A percentile compares a stretch with the other conserved stretches of the same genome.
These are phyloP conservation scores for Diarsia rubi DNA, from an alignment of 2,888 invertebrate genomes.

Conservation along the genomic window DNA sequence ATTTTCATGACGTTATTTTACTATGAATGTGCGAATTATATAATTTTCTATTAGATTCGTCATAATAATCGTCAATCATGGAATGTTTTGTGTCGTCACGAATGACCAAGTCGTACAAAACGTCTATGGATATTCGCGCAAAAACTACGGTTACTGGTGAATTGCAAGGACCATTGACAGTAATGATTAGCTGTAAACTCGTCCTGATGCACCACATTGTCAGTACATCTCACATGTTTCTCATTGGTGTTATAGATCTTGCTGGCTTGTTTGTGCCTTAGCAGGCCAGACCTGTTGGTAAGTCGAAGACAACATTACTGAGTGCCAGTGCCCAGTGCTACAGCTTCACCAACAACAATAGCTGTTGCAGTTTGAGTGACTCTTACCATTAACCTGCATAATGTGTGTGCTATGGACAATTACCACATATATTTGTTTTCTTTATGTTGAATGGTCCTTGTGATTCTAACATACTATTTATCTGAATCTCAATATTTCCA, in stretches of 20 bases:
- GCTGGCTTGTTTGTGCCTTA: constrained; percentile 94
- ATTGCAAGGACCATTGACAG: constrained; percentile 90
- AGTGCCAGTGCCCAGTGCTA: constrained; percentile 81
- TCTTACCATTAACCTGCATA: constrained; percentile 87
- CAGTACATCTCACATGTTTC: constrained; percentile 86
- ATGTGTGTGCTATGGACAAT: constrained; percentile 89
- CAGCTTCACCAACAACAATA: constrained; percentile 85
- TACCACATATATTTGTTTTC: constrained; percentile 79
- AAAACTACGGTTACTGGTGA: constrained; percentile 87
- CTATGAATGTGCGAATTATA: constrained; percentile 83
- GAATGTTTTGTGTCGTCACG: constrained; percentile 79
- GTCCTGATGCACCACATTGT: constrained; percentile 88
- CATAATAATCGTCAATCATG: constrained; percentile 75
- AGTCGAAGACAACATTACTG: constrained; percentile 88
- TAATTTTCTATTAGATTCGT: constrained; percentile 81
- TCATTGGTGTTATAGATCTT: constrained; percentile 93
- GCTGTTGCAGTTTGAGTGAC: constrained; percentile 87
- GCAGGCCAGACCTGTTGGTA: constrained; percentile 94
- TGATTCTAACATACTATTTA: constrained; percentile 86
- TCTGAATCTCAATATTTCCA: constrained; percentile 64
- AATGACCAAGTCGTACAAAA: constrained; percentile 75
- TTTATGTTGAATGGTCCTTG: constrained; percentile 90
- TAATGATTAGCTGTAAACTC: constrained; percentile 81
- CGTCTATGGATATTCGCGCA: constrained; percentile 87
- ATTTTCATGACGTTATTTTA: constrained; percentile 81